A percentile compares a stretch with the other conserved stretches of the same genome.
Conservation (phyloP, 2,888 invertebrate species). For the Sthenelais limicola region DNA sequence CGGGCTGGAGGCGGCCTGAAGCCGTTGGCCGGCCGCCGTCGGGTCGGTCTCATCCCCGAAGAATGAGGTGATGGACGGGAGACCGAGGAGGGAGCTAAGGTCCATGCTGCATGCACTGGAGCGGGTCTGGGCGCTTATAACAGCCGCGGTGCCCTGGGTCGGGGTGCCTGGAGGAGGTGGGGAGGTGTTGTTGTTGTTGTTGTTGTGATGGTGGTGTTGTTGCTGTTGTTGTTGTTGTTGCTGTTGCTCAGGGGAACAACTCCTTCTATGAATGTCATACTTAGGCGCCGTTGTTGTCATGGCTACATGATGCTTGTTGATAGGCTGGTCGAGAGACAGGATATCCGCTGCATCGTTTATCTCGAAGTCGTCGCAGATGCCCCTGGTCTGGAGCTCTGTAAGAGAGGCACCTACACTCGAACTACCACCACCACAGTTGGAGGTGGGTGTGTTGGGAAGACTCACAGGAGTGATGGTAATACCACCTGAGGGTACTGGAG, state of each 20-base stretch:
- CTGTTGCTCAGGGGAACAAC: constrained; percentile 3
- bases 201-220: not conserved
- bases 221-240: not conserved
- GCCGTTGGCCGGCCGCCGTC: not conserved
- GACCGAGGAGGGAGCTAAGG: constrained; percentile 28
- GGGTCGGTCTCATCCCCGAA: constrained; percentile 18
- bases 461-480: constrained; percentile 1
- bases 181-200: not conserved
- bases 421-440: too few relatives aligned
- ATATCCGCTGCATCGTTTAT: constrained; percentile 41
- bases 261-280: constrained; percentile 1
- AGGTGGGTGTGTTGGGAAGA: not conserved
- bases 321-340: constrained; percentile 43
- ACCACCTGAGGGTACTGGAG: not conserved
- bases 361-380: constrained; percentile 42
- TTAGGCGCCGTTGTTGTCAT: constrained; percentile 1
- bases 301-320: constrained; percentile 30
- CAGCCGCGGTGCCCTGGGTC: too few relatives aligned
- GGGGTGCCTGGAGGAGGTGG: not conserved
- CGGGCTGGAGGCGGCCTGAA: not conserved
- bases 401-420: too few relatives aligned
- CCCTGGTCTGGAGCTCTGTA: constrained; percentile 26
- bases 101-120: constrained; percentile 2
- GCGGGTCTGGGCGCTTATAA: too few relatives aligned
- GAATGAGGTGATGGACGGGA: constrained; percentile 43